These are phyloP conservation scores for Drosophila anceps DNA, from an alignment of 2,888 invertebrate genomes.

Conservation along the genomic window DNA sequence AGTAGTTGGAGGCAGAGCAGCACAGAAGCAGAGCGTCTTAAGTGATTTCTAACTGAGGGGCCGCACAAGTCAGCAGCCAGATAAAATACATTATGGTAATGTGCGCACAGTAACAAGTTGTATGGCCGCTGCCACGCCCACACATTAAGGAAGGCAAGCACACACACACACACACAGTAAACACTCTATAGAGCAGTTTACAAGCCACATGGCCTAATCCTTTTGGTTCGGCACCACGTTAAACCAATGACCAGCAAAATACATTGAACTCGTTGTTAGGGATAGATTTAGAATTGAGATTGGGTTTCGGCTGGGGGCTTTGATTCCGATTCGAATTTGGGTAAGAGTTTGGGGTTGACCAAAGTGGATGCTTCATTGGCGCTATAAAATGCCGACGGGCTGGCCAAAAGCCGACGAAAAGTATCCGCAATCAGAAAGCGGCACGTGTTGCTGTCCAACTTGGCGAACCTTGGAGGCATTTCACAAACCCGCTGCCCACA, in stretches of 20 bases:
- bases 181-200: slow-evolving; percentile 28
- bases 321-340: background rate
- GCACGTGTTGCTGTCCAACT: slow-evolving; percentile 68
- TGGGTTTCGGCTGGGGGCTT: background rate
- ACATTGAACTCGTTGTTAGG: slow-evolving; percentile 41
- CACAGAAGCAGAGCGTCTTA: slow-evolving; percentile 46
- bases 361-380: slow-evolving; percentile 42
- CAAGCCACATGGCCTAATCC: slow-evolving; percentile 55
- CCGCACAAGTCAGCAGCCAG: slow-evolving; percentile 50
- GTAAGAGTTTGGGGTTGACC: slow-evolving; percentile 21
- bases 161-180: slow-evolving; percentile 10
- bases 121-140: slow-evolving; percentile 45
- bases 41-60: slow-evolving; percentile 68
- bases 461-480: slow-evolving; percentile 9
- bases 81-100: slow-evolving; percentile 79
- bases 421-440: slow-evolving; percentile 67
- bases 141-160: slow-evolving; percentile 34
- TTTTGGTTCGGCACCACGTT: slow-evolving; percentile 16
- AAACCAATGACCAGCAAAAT: slow-evolving; percentile 66
- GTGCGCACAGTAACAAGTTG: slow-evolving; percentile 71
- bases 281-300: slow-evolving; percentile 4
- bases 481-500: background rate
- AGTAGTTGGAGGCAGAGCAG: background rate
- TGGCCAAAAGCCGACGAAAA: slow-evolving; percentile 35
- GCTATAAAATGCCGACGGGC: slow-evolving; percentile 51